Evolutionary conservation across 2,797 vertebrate genomes (phyloP).

Genomic region (Ctenosaura bakeri): DNA sequence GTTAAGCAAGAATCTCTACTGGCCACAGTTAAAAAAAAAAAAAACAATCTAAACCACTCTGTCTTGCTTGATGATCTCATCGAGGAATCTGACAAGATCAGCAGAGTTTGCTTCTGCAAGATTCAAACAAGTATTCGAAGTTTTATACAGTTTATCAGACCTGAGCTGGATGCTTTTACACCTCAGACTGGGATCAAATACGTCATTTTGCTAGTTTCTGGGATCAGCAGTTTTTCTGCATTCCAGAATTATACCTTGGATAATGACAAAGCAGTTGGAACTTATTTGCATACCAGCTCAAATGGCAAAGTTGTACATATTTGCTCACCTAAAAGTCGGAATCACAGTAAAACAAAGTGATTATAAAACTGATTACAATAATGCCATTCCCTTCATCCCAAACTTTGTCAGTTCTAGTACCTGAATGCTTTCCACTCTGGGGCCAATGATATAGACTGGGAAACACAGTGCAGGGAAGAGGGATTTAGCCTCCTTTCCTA

Average conservation of each 20-base stretch:
- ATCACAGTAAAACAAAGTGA: no score
- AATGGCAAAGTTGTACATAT: background rate
- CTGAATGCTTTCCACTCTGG: background rate
- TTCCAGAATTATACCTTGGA: background rate
- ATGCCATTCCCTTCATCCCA: background rate
- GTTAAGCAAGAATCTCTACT: background rate
- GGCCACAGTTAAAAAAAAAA: background rate
- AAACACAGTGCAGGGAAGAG: background rate
- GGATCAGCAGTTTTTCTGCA: background rate
- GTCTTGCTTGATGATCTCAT: conserved; percentile 16
- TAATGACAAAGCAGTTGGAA: background rate
- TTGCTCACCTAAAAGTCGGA: background rate
- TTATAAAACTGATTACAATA: background rate
- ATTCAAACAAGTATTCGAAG: background rate
- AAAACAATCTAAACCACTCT: background rate
- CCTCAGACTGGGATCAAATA: background rate
- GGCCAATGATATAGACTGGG: background rate
- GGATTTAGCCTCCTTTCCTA: background rate
- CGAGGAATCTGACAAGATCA: background rate
- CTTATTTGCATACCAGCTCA: background rate
- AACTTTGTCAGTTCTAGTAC: background rate
- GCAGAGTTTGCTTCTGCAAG: background rate
- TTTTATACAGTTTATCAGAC: background rate
- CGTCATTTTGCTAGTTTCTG: background rate
- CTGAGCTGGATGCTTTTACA: background rate